phyloP scores from a whole-genome alignment of 1,140 invertebrate genomes.

The Cyclina sinensis region DNA sequence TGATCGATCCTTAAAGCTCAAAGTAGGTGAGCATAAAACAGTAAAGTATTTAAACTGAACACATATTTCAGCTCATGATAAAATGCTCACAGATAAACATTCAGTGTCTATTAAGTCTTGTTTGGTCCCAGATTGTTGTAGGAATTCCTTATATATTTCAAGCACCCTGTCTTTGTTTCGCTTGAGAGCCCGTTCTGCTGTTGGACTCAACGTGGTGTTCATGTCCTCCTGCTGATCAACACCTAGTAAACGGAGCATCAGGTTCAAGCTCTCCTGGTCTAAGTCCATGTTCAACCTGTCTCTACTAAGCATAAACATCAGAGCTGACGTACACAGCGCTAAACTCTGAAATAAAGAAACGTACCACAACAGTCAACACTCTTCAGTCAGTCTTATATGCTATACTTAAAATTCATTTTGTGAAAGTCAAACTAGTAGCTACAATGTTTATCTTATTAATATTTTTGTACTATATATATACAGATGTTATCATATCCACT shows the following conservation, averaged over 20 bases:
- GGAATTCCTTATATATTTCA: constrained; percentile 96
- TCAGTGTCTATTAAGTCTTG: constrained; percentile 94
- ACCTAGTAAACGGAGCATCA: constrained; percentile 98
- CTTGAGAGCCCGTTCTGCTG: constrained; percentile 72
- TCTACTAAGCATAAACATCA: constrained; percentile 99
- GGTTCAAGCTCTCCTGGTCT: constrained; percentile 96
- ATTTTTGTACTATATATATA: no score
- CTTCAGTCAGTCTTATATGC: no score
- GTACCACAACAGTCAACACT: no score
- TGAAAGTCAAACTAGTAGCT: no score
- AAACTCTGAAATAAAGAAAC: constrained; percentile 93
- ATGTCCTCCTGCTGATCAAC: constrained; percentile 89
- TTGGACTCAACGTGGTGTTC: constrained; percentile 63
- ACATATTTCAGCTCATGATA: no score
- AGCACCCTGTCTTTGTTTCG: constrained; percentile 86
- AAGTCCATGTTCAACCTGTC: constrained; percentile 99
- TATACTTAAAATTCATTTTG: no score
- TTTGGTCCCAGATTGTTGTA: constrained; percentile 96
- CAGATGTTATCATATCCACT: no score
- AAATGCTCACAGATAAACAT: constrained; percentile 93
- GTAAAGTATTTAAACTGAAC: no score
- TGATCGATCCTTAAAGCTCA: no score
- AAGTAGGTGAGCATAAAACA: no score
- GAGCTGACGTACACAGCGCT: constrained; percentile 97
- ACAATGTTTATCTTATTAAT: no score